Evolutionary conservation across 2,888 invertebrate species (phyloP), one percentile per base, ranked within the genome.

Genomic region (Lagria hirta): DNA sequence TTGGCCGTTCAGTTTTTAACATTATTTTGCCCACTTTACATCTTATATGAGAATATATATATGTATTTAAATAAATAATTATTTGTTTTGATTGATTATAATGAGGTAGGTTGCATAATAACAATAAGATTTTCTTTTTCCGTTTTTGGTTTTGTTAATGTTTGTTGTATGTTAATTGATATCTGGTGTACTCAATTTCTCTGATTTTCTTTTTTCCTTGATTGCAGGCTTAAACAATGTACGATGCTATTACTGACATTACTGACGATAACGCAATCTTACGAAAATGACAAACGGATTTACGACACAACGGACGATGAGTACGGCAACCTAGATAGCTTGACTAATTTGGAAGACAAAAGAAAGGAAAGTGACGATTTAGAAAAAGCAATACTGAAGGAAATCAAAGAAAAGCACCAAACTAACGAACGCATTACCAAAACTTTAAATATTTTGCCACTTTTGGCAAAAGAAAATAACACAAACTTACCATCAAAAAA

Each of bases 381-480:
- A n/a, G 30, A 34, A 2, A 24, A 20, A 13, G n/a, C 33, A n/a
- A 20, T n/a, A n/a, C 7, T 8, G 21, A 30, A 15, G 13, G 30
- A 15, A 42, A 41, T 35, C n/a, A 42, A 42, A 32, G 42, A 35
- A 35, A 41, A n/a, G n/a, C n/a, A n/a, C n/a, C n/a, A n/a, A n/a
- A n/a, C n/a, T n/a, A n/a, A 36, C 11, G 42, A 42, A 42, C 36
- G 41, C 28, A 20, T n/a, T n/a, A n/a, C n/a, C n/a, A n/a, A n/a
- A n/a, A n/a, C n/a, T n/a, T n/a, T n/a, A n/a, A n/a, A 18, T 7
- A 10, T 22, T 16, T 4, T 4, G 8, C n/a, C n/a, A n/a, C 10
- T 6, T 7, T 24, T 24, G 28, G 28, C 13, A n/a, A 16, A 16
- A n/a, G 15, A 32, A 18, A 29, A 10, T 23, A 23, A 15, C 10